Evolutionary conservation across 2,113 vertebrate genomes (phyloP).

Genomic region (Oostethus manadensis): DNA sequence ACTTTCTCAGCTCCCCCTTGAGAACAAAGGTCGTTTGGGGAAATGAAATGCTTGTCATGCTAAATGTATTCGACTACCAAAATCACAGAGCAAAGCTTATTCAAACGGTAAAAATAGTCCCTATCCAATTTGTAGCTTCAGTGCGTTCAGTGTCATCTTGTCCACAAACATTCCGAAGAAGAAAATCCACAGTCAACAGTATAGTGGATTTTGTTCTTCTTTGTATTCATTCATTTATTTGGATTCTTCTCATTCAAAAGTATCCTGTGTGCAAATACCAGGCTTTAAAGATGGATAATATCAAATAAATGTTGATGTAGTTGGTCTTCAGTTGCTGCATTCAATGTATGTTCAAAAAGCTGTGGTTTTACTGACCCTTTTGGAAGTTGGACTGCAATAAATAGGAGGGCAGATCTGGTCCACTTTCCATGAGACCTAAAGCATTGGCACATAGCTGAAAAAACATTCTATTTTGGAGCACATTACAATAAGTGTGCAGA

Average conservation of each 20-base stretch:
- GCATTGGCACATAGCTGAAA: too few relatives aligned
- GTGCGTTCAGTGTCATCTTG: constrained; percentile 32
- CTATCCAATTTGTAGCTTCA: constrained; percentile 46
- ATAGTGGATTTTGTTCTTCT: constrained; percentile 22
- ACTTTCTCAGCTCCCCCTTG: constrained; percentile 33
- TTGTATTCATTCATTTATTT: constrained; percentile 3
- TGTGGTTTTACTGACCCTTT: too few relatives aligned
- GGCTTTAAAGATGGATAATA: neutral
- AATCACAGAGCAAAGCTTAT: constrained; percentile 42
- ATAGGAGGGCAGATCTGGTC: too few relatives aligned
- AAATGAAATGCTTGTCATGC: constrained; percentile 46
- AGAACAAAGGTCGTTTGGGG: constrained; percentile 44
- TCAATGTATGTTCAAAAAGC: too few relatives aligned
- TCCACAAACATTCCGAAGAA: constrained; percentile 37
- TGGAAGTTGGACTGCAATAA: too few relatives aligned
- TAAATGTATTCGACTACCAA: constrained; percentile 41
- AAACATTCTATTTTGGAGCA: too few relatives aligned
- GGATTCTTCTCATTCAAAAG: constrained; percentile 9
- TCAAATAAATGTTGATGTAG: constrained; percentile 16
- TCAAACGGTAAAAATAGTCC: constrained; percentile 40
- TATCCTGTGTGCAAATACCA: constrained; percentile 6
- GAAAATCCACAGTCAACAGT: constrained; percentile 7
- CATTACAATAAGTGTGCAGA: too few relatives aligned
- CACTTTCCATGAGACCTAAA: too few relatives aligned
- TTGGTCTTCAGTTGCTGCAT: too few relatives aligned